Conservation (phyloP, 2,113 vertebrate genomes). For the Sigmodon hispidus region DNA sequence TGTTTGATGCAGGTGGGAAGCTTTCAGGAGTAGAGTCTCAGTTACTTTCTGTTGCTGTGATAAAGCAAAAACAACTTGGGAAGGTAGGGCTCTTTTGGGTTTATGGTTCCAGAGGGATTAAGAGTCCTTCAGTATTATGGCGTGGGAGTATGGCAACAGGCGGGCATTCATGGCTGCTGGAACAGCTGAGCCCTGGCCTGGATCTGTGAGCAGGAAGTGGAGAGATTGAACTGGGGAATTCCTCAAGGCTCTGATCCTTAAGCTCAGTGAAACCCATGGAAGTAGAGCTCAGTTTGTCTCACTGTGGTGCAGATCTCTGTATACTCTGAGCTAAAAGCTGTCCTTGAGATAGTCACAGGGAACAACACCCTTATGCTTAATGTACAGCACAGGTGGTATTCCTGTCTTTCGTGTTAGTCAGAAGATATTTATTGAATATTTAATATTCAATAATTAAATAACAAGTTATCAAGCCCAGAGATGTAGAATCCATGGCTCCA, state of each 20-base stretch:
- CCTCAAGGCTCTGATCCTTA: background rate
- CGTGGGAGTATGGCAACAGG: background rate
- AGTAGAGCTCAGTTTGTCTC: constrained; percentile 23
- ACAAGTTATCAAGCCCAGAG: background rate
- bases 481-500: background rate
- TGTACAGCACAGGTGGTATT: constrained; percentile 51
- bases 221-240: background rate
- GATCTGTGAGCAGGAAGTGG: background rate
- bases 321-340: background rate
- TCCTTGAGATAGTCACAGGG: constrained; percentile 10
- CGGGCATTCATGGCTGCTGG: background rate
- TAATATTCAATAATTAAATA: no score
- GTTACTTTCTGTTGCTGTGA: background rate
- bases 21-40: background rate
- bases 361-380: constrained; percentile 35
- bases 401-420: constrained; percentile 19
- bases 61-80: background rate
- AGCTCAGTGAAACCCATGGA: constrained; percentile 43
- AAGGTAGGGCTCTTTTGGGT: background rate
- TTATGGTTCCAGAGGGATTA: background rate
- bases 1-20: background rate
- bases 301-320: constrained; percentile 19
- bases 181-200: background rate
- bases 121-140: background rate
- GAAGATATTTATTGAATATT: constrained; percentile 7